phyloP scores from a whole-genome alignment of 2,113 vertebrate genomes.

The Marcusenius ussheri region DNA sequence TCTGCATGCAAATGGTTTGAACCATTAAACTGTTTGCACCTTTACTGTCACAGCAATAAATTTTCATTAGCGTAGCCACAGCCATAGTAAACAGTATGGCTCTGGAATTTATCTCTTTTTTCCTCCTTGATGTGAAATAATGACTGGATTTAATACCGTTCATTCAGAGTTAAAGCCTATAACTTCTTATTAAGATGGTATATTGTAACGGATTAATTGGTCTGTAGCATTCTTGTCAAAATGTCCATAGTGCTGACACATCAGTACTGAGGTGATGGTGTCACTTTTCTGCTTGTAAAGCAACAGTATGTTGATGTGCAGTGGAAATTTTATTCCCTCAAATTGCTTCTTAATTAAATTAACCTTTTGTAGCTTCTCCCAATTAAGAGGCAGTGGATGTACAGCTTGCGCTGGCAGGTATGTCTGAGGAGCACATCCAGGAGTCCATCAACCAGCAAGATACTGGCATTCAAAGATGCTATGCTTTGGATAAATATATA shows the following conservation, averaged over 20 bases:
- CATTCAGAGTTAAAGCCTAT: neutral
- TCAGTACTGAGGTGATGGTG: neutral
- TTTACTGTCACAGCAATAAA: constrained; percentile 4
- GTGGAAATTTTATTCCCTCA: constrained; percentile 56
- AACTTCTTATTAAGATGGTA: constrained; percentile 6
- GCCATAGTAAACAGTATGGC: neutral
- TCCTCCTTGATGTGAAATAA: constrained; percentile 9
- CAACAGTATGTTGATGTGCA: neutral
- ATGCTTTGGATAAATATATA: neutral
- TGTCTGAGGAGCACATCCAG: neutral
- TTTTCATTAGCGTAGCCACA: constrained; percentile 5
- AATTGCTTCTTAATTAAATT: constrained; percentile 55
- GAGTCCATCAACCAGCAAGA: neutral
- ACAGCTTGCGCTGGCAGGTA: neutral
- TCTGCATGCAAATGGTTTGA: neutral
- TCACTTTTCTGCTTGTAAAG: neutral
- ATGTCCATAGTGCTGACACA: neutral
- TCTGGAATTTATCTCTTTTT: neutral
- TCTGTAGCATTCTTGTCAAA: neutral
- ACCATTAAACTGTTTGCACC: constrained; percentile 17
- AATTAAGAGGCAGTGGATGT: neutral
- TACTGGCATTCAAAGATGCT: neutral
- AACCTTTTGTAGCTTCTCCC: constrained; percentile 36
- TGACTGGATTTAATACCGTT: neutral
- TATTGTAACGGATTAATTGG: neutral